phyloP scores from a whole-genome alignment of 1,140 invertebrate species.

The Halotydeus destructor region DNA sequence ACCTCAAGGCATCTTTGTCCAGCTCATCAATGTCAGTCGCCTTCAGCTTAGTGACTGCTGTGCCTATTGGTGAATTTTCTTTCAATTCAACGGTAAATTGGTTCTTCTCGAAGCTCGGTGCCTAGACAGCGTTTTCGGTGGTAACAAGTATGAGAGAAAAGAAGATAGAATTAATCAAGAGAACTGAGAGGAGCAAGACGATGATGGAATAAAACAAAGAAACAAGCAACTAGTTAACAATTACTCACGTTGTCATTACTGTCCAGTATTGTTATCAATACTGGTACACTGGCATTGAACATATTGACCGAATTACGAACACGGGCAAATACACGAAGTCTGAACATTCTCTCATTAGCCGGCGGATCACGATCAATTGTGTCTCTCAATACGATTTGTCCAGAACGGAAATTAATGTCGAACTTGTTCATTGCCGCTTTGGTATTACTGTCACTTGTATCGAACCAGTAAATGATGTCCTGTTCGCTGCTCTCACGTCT shows the following conservation, averaged over 20 bases:
- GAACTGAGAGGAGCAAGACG: background rate
- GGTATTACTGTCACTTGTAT: background rate
- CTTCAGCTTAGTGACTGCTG: conserved; percentile 17
- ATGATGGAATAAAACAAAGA: background rate
- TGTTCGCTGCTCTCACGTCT: conserved; percentile 13
- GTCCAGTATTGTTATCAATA: conserved; percentile 24
- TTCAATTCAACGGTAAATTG: conserved; percentile 19
- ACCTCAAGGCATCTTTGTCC: conserved; percentile 17
- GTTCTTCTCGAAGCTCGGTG: conserved; percentile 44
- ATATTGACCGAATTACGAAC: conserved; percentile 19
- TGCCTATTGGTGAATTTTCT: conserved; percentile 19
- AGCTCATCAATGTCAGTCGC: conserved; percentile 20
- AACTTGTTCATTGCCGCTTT: conserved; percentile 18
- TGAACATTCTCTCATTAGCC: conserved; percentile 18
- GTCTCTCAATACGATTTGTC: conserved; percentile 23
- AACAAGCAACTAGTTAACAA: conserved; percentile 21
- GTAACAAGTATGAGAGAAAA: conserved; percentile 20
- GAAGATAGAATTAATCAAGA: background rate
- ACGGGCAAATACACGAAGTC: conserved; percentile 18
- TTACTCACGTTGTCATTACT: conserved; percentile 27
- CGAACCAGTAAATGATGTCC: conserved; percentile 19
- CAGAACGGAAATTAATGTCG: conserved; percentile 23
- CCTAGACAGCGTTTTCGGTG: conserved; percentile 27
- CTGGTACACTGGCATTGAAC: conserved; percentile 22
- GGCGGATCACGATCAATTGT: conserved; percentile 20